Percentiles rank a stretch among this genome's conserved stretches.
Evolutionary conservation across 2,888 invertebrate genomes (phyloP).

Genomic region (Hypolimnas misippus): DNA sequence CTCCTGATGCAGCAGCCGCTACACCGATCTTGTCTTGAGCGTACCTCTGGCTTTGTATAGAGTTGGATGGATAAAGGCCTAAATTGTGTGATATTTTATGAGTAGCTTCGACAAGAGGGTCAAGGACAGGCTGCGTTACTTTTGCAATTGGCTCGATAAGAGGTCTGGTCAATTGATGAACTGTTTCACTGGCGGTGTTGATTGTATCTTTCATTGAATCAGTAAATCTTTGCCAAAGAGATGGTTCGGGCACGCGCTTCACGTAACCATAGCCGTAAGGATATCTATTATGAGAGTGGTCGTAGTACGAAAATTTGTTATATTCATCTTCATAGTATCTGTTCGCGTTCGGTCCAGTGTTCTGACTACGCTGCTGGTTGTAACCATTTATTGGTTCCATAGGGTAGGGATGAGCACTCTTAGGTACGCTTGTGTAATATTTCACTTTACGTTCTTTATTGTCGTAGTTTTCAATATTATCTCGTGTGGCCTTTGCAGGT

Average conservation of each 20-base stretch:
- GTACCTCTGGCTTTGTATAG: slow-evolving; percentile 73
- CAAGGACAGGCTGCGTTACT: slow-evolving; percentile 86
- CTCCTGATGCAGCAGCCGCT: slow-evolving; percentile 80
- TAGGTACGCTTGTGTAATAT: slow-evolving; percentile 81
- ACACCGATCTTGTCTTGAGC: slow-evolving; percentile 87
- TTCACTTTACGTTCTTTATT: slow-evolving; percentile 72
- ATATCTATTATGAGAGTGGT: slow-evolving; percentile 73
- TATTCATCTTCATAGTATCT: slow-evolving; percentile 79
- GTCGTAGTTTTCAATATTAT: slow-evolving; percentile 63
- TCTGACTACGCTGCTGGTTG: slow-evolving; percentile 73
- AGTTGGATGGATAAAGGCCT: slow-evolving; percentile 83
- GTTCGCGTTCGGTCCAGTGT: slow-evolving; percentile 68
- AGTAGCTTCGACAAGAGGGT: slow-evolving; percentile 90
- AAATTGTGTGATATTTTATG: slow-evolving; percentile 91
- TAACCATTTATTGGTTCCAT: slow-evolving; percentile 79
- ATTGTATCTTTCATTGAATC: slow-evolving; percentile 89
- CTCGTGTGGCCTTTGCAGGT: slow-evolving; percentile 86
- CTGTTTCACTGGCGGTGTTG: slow-evolving; percentile 87
- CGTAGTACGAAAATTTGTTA: slow-evolving; percentile 83
- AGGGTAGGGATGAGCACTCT: slow-evolving; percentile 84
- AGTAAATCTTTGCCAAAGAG: slow-evolving; percentile 89
- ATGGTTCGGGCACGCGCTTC: slow-evolving; percentile 84
- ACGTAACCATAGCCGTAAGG: slow-evolving; percentile 86
- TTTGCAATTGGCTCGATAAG: slow-evolving; percentile 84
- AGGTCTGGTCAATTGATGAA: slow-evolving; percentile 86